Base-by-base conservation (phyloP, 2,888 invertebrate species). In the Strigamia crassipes region DNA sequence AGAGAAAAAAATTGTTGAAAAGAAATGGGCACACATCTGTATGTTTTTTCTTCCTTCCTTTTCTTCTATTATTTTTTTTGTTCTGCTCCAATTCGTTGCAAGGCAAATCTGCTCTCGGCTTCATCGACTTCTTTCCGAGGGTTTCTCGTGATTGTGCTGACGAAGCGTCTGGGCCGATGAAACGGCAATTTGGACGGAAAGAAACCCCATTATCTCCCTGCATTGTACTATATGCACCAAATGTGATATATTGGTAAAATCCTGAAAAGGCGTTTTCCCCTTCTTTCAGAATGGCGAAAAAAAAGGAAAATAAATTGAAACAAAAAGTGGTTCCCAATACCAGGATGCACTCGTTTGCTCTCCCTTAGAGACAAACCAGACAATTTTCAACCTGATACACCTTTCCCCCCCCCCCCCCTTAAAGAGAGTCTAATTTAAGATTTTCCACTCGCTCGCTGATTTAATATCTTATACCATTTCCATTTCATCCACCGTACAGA, bases 81-180 rank as follows among this genome's bases (percentile, higher is more conserved):
- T 73, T 73, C 73, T 73, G 73, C 73, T 73, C 73, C 73, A 73
- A 73, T 73, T 73, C 73, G 73, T 73, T 73, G 73, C 73, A 73
- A 73, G 73, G 73, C 73, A 73, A 73, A 73, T 73, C 73, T 73
- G 73, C 73, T 31, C 73, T 73, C n/a, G 73, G 73, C 31, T 73
- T 73, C 73, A 73, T 73, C 73, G 73, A 73, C 73, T 73, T 66
- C 73, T 73, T 56, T 73, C 73, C 73, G 73, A 73, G 73, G 73
- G 73, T 73, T 73, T 31, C 31, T 73, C 73, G 27, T 73, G 73
- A 73, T 73, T 73, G 73, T 31, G 73, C 73, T 73, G 73, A 73
- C 73, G 73, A 73, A 73, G 73, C 73, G 23, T 31, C 73, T 73
- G 73, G 73, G 73, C 73, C 73, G 73, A 73, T 73, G 73, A 73